Evolutionary conservation across 2,888 invertebrate species (phyloP).

Genomic region (Plutella xylostella): DNA sequence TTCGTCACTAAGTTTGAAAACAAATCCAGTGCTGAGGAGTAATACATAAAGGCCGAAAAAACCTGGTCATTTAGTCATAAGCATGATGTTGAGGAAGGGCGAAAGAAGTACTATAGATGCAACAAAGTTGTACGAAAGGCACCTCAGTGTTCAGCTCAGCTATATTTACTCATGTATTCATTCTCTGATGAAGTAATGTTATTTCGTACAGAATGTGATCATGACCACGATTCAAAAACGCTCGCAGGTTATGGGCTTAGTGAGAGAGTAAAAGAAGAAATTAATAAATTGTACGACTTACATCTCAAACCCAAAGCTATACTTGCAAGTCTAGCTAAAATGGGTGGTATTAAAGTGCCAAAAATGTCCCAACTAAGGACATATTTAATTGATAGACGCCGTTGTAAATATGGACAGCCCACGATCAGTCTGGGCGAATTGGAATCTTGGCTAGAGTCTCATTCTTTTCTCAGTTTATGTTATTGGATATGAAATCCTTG

Average conservation of each 20-base stretch:
- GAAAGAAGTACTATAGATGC: conserved; percentile 17
- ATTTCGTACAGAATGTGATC: conserved; percentile 17
- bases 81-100: conserved; percentile 13
- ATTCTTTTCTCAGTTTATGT: conserved; percentile 17
- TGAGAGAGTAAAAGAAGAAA: conserved; percentile 11
- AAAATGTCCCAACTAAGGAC: conserved; percentile 13
- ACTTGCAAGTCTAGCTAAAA: conserved; percentile 11
- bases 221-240: conserved; percentile 16
- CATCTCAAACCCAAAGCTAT: conserved; percentile 17
- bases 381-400: conserved; percentile 15
- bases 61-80: conserved; percentile 14
- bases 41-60: conserved; percentile 16
- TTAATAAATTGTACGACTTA: conserved; percentile 17
- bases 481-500: conserved; percentile 5
- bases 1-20: conserved; percentile 17
- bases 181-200: conserved; percentile 15
- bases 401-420: conserved; percentile 14
- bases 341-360: conserved; percentile 13
- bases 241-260: background rate
- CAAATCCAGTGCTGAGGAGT: conserved; percentile 10
- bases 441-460: conserved; percentile 17
- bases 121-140: conserved; percentile 16
- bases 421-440: conserved; percentile 18
- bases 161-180: conserved; percentile 16
- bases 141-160: conserved; percentile 16